Conservation (phyloP, 2,888 invertebrate genomes). For the Dioctria linearis region DNA sequence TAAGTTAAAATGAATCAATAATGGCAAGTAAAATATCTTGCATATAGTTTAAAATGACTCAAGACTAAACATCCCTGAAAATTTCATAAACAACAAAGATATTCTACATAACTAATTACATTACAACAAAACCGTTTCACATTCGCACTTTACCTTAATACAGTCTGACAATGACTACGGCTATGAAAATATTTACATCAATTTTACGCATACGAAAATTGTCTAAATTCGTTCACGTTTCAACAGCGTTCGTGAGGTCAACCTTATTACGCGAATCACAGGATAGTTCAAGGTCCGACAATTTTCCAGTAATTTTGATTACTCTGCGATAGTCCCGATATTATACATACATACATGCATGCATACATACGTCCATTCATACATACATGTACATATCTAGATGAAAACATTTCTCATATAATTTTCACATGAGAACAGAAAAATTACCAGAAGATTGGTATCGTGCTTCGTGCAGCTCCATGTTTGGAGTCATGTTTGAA, state of each 20-base stretch:
- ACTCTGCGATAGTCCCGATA: background rate
- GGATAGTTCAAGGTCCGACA: slow-evolving; percentile 11
- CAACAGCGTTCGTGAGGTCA: slow-evolving; percentile 28
- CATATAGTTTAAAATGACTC: too few relatives aligned
- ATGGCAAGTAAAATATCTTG: too few relatives aligned
- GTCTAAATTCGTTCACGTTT: slow-evolving; percentile 15
- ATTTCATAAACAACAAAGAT: too few relatives aligned
- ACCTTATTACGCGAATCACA: background rate
- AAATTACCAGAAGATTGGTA: slow-evolving; percentile 29
- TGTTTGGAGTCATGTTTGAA: background rate
- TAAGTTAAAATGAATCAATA: too few relatives aligned
- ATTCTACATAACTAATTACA: too few relatives aligned
- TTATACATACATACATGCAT: background rate
- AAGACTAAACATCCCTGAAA: too few relatives aligned
- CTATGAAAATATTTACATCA: too few relatives aligned
- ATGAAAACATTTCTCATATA: slow-evolving; percentile 26
- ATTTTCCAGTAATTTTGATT: slow-evolving; percentile 35
- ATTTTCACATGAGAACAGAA: slow-evolving; percentile 23
- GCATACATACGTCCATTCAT: background rate
- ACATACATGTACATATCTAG: background rate
- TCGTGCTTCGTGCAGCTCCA: slow-evolving; percentile 14
- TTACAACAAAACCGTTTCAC: too few relatives aligned
- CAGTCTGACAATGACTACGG: too few relatives aligned
- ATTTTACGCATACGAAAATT: too few relatives aligned
- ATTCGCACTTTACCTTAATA: too few relatives aligned